A percentile compares a stretch with the other conserved stretches of the same genome.
Evolutionary conservation across 2,888 invertebrate species (phyloP).

Genomic region (Drosophila acutilabella): DNA sequence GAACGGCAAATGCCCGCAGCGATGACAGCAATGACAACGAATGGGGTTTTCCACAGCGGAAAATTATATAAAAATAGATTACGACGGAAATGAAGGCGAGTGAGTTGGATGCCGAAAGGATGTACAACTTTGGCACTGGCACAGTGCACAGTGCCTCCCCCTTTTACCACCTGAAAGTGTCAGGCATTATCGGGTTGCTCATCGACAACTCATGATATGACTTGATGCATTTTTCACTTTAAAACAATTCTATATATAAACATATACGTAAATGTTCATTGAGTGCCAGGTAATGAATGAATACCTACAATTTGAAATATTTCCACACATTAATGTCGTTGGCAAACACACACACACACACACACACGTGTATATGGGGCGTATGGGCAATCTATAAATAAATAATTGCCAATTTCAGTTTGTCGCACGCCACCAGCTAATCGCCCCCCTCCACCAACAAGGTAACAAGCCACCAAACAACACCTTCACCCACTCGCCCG

Average conservation of each 20-base stretch:
- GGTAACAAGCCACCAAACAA: background rate
- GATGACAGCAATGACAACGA: conserved; percentile 30
- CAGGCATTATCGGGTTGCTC: conserved; percentile 31
- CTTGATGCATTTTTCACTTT: conserved; percentile 20
- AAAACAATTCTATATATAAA: conserved; percentile 8
- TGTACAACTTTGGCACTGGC: background rate
- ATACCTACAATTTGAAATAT: conserved; percentile 45
- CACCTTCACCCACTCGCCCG: background rate
- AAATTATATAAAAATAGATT: conserved; percentile 62
- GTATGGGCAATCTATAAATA: conserved; percentile 71
- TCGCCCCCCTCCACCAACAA: background rate
- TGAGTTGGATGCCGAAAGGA: conserved; percentile 21
- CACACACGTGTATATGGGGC: conserved; percentile 36
- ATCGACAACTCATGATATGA: conserved; percentile 34
- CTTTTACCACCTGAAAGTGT: conserved; percentile 2
- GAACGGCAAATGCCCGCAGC: conserved; percentile 34
- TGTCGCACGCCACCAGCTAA: conserved; percentile 28
- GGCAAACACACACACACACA: background rate
- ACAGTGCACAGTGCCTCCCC: background rate
- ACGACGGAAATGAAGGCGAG: conserved; percentile 51
- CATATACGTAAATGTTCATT: conserved; percentile 25
- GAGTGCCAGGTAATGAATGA: conserved; percentile 54
- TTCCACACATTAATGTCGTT: conserved; percentile 33
- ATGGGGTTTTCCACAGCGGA: conserved; percentile 57
- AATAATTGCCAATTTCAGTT: conserved; percentile 50